Evolutionary conservation across 1,140 invertebrate genomes (phyloP), one percentile per base, ranked within the genome.

Genomic region (Pemphigus obesinymphae): DNA sequence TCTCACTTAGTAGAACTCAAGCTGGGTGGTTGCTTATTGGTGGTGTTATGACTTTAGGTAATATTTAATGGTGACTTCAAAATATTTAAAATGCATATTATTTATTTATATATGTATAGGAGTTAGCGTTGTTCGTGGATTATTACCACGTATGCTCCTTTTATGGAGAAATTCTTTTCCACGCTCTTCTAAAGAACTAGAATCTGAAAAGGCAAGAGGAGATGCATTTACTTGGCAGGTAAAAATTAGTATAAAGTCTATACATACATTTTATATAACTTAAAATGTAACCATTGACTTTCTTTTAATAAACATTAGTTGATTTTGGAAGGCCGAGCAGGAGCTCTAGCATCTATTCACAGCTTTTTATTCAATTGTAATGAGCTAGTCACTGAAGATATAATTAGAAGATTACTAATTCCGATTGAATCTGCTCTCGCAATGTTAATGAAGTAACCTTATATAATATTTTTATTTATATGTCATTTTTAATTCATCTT

Each of bases 101-200:
- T 31, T 73, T 48, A 48, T 73, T 50, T 15, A 43, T 73, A 11
- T 31, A 13, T 3, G 1, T 85, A 20, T 85, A 95, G 95, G 93
- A 78, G 91, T 94, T 6, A 92, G 95, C 10, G 96, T 97, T 6
- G 95, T 98, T 3, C 91, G 94, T 84, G 94, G 95, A 1, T 88
- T 97, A 31, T 86, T 98, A 61, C 96, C 97, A 0, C 89, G 97
- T 83, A 96, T 99, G 94, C 86, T 99, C 81, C 87, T 98, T 5
- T 87, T 99, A 4, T 99, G 98, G 98, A 92, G 96, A 85, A 98
- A 98, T 88, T 97, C 97, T 37, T 99, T 99, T 87, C 97, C 98
- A 0, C 90, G 96, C 58, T 98, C 96, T 0, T 92, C 92, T 40
- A 98, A 98, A 86, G 97, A 99, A 87, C 89, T 99, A 29, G 97